These are phyloP conservation scores for Catostomus latipinnis DNA, from an alignment of 2,797 vertebrate species.

Conservation along the genomic window DNA sequence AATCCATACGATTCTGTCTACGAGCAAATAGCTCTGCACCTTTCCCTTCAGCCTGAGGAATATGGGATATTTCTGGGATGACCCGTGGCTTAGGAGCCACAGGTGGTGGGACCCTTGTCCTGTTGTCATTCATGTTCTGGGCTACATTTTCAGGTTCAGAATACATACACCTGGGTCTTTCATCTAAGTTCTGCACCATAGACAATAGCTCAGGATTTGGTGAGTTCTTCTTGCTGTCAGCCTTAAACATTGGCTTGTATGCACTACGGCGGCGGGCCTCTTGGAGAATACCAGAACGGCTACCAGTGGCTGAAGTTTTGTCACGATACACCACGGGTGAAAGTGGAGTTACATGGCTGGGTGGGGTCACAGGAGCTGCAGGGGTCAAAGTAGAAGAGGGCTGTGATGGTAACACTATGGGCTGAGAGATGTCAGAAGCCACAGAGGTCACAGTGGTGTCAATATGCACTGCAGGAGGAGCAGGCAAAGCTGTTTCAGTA, in stretches of 20 bases:
- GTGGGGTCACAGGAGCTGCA: constrained; percentile 36
- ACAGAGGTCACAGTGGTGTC: constrained; percentile 6
- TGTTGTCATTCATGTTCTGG: constrained; percentile 81
- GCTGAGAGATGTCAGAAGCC: constrained; percentile 6
- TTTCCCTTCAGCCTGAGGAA: constrained; percentile 89
- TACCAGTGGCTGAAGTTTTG: constrained; percentile 75
- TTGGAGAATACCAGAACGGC: constrained; percentile 90
- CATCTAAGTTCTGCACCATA: constrained; percentile 95
- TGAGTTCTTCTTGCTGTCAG: constrained; percentile 87
- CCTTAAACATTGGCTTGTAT: constrained; percentile 91
- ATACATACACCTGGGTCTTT: constrained; percentile 77
- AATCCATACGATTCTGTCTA: constrained; percentile 93
- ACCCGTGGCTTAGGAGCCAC: constrained; percentile 93
- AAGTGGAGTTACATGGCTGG: constrained; percentile 43
- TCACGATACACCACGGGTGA: constrained; percentile 55
- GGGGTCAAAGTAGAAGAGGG: constrained; percentile 58
- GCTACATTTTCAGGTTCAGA: constrained; percentile 84
- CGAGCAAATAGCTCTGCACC: constrained; percentile 95
- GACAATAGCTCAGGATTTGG: constrained; percentile 94
- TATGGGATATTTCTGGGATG: constrained; percentile 76
- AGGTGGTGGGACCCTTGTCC: constrained; percentile 87
- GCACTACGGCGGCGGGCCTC: constrained; percentile 86
- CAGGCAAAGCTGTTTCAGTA: not conserved
- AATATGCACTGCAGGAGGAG: not conserved
- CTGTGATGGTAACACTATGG: constrained; percentile 49